Base-by-base conservation (phyloP, 2,888 invertebrate species). In the Chloroclystis v-ata region DNA sequence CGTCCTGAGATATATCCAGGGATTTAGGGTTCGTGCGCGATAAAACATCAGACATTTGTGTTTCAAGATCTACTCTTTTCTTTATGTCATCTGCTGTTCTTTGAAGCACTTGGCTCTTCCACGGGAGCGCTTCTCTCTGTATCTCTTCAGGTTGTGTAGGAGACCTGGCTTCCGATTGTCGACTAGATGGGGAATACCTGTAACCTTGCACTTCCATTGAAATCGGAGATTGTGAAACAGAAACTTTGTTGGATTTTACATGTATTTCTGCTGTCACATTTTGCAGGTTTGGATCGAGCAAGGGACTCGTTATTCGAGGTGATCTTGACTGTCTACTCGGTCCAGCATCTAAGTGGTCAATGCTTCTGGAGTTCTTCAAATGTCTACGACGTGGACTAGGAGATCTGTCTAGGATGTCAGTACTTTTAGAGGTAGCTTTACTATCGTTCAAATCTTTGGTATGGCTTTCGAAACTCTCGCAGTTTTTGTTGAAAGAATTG, bases 191-290 rank as follows among this genome's bases (percentile, higher is more conserved):
- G 5, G 65, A 60, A 43, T 74, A 80, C 52, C 79, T 75, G 52
- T 74, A 73, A 16, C 69, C 69, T 54, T 74, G 73, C 14, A 73
- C 65, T 64, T 83, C 83, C 58, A 73, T 69, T 5, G 79, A 72
- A 29, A 77, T 69, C 9, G 87, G 86, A 9, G 87, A 86, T 48
- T 83, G 83, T 12, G 85, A 82, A 2, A 81, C 64, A 1, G 79
- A 75, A 28, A 82, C 62, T 57, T 72, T 80, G 56, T 83, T 85
- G 1, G 82, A 70, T 61, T 82, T 85, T 0, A 84, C 79, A 41
- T 89, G 88, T 40, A 88, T 82, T 69, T 89, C 89, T 20, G 88
- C 85, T 13, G 83, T 84, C 5, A 87, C 77, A 48, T 83, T 84
- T 25, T 84, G 81, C 29, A 68, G 63, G 51, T 58, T 61, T 12